Percentiles rank a stretch among this genome's conserved stretches.
phyloP scores from a whole-genome alignment of 2,113 vertebrate species.

The Carassius gibelio region DNA sequence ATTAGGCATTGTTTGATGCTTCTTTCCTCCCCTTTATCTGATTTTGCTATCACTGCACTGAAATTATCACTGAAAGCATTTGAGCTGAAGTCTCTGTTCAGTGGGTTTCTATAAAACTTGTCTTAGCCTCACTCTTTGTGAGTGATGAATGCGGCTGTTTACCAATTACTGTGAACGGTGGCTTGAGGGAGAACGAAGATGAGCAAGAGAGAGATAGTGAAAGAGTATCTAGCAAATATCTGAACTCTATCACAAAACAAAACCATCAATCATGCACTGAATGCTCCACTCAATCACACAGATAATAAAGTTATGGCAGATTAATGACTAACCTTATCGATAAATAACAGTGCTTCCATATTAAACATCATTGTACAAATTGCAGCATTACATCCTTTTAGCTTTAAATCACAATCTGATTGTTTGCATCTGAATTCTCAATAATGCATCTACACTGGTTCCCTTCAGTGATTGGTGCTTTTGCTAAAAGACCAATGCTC shows the following conservation, averaged over 20 bases:
- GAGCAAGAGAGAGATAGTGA: neutral
- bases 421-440: neutral
- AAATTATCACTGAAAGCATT: neutral
- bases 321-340: slow-evolving; percentile 13
- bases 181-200: neutral
- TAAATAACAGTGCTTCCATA: neutral
- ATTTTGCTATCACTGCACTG: neutral
- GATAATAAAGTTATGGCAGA: neutral
- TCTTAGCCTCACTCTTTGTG: neutral
- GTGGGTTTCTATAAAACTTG: slow-evolving; percentile 7
- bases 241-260: slow-evolving; percentile 25
- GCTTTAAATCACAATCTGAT: slow-evolving; percentile 1
- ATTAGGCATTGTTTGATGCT: neutral
- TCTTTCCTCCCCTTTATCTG: neutral
- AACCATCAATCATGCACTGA: neutral
- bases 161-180: slow-evolving; percentile 4
- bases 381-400: neutral
- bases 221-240: slow-evolving; percentile 21
- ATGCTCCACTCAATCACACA: neutral
- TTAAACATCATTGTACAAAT: neutral
- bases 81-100: slow-evolving; percentile 4
- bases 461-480: neutral
- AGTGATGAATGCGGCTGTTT: slow-evolving; percentile 34
- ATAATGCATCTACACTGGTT: neutral
- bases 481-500: neutral